phyloP scores from a whole-genome alignment of 2,113 vertebrate genomes.

The Platysternon megacephalum region DNA sequence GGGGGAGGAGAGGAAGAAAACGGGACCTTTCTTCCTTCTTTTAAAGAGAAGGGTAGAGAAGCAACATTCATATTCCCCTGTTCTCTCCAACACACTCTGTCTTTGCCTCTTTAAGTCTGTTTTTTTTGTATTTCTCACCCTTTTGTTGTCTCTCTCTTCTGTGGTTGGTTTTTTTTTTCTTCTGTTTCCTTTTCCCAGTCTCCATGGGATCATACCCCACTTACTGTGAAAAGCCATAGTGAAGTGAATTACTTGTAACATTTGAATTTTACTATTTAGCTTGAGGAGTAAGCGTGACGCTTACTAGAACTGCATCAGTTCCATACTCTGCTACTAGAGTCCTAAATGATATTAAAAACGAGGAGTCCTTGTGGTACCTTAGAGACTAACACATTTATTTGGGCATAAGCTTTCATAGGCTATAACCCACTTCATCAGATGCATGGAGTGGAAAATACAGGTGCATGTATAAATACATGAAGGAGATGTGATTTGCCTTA shows the following conservation, averaged over 20 bases:
- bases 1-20: background rate
- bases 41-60: background rate
- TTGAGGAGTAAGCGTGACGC: background rate
- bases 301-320: background rate
- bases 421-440: too few species aligned
- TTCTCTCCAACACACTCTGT: background rate
- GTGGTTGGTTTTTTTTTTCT: too few species aligned
- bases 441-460: too few species aligned
- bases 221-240: background rate
- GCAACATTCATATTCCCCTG: background rate
- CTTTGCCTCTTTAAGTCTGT: background rate
- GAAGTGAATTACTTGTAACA: background rate
- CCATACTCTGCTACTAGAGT: background rate
- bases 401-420: too few species aligned
- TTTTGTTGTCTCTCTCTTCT: background rate
- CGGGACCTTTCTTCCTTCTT: background rate
- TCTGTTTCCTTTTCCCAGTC: background rate
- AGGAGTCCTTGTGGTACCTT: too few species aligned
- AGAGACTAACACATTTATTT: too few species aligned
- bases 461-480: too few species aligned
- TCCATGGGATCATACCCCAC: background rate
- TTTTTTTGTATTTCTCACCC: too few species aligned
- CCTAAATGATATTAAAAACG: background rate
- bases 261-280: background rate
- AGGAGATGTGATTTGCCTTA: too few species aligned